A percentile compares a stretch with the other conserved stretches of the same genome.
phyloP scores from a whole-genome alignment of 2,113 vertebrate genomes.

The Callithrix jacchus region DNA sequence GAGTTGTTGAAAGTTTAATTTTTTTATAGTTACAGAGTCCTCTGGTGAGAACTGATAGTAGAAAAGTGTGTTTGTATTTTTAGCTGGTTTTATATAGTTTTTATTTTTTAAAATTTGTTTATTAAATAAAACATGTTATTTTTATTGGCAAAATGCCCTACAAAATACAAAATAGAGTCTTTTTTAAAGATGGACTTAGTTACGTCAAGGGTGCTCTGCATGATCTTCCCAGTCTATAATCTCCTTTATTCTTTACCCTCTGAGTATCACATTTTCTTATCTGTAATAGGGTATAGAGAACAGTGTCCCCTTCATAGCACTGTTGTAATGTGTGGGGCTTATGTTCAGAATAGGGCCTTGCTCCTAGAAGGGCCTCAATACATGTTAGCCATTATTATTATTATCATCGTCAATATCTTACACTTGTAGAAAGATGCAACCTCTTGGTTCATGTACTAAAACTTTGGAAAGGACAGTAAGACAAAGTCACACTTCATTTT shows the following conservation, averaged over 20 bases:
- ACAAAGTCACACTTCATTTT: not conserved
- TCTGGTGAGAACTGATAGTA: too few relatives aligned
- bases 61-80: too few relatives aligned
- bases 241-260: not conserved
- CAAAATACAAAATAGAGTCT: too few relatives aligned
- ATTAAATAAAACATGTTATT: too few relatives aligned
- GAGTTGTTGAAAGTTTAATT: too few relatives aligned
- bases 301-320: not conserved
- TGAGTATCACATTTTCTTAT: not conserved
- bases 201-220: too few relatives aligned
- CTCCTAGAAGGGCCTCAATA: not conserved
- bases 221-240: not conserved
- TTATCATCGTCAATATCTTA: not conserved
- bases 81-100: too few relatives aligned
- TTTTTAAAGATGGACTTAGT: too few relatives aligned
- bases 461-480: not conserved
- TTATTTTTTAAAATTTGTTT: too few relatives aligned
- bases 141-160: too few relatives aligned
- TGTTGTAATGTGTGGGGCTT: not conserved
- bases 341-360: not conserved
- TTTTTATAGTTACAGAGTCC: too few relatives aligned
- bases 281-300: not conserved
- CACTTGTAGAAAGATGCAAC: not conserved
- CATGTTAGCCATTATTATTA: not conserved
- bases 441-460: not conserved